Evolutionary conservation across 2,797 vertebrate genomes (phyloP).

Genomic region (Acrossocheilus fasciatus): DNA sequence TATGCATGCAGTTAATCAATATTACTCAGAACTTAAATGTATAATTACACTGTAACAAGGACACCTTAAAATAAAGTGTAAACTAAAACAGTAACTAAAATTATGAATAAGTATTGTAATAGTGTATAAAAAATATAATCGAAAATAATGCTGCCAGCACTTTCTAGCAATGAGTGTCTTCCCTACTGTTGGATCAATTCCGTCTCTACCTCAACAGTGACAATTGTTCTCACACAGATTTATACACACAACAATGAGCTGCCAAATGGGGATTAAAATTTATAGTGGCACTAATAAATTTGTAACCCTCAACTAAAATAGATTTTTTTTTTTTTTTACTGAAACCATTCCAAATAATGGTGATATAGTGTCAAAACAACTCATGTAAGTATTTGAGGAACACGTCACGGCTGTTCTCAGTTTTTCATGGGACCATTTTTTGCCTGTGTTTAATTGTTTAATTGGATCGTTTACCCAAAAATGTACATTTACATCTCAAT

Average conservation of each 20-base stretch:
- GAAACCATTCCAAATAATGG: background rate
- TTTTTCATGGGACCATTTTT: background rate
- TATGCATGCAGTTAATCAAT: background rate
- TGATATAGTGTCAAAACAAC: background rate
- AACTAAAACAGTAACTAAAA: background rate
- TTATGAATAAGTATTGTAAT: background rate
- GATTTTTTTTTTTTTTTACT: background rate
- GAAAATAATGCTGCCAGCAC: background rate
- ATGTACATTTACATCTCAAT: background rate
- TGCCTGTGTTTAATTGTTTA: background rate
- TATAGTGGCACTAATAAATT: conserved; percentile 34
- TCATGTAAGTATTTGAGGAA: background rate
- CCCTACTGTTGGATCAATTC: conserved; percentile 15
- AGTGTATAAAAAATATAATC: background rate
- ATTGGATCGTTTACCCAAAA: background rate
- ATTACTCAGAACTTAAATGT: background rate
- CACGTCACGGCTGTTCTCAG: background rate
- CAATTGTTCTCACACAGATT: conserved; percentile 22
- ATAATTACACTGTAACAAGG: background rate
- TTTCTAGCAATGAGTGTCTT: conserved; percentile 9
- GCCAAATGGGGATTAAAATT: conserved; percentile 38
- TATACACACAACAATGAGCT: conserved; percentile 10
- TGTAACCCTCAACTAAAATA: background rate
- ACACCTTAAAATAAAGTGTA: background rate
- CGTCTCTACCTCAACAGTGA: conserved; percentile 14